Percentiles rank a stretch among this genome's conserved stretches.
Conservation (phyloP, 2,888 invertebrate genomes). For the Helobdella robusta region DNA sequence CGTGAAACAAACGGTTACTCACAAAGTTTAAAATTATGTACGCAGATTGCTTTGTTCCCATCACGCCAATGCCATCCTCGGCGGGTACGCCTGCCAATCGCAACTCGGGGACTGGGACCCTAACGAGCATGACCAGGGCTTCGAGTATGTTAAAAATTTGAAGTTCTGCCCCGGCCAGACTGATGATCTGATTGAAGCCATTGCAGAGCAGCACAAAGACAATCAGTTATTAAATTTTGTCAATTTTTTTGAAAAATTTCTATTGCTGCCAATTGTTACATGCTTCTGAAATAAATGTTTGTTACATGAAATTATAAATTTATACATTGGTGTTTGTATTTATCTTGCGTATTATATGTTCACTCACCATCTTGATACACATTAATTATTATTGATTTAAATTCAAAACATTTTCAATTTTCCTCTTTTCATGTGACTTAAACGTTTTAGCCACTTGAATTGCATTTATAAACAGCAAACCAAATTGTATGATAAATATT, state of each 20-base stretch:
- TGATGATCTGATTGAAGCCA: conserved; percentile 81
- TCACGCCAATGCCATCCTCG: conserved; percentile 86
- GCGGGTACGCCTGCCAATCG: conserved; percentile 82
- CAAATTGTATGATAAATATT: too few species aligned
- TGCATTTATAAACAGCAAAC: too few species aligned
- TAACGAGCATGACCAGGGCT: conserved; percentile 53
- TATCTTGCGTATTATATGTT: too few species aligned
- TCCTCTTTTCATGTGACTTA: neutral
- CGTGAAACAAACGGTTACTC: too few species aligned
- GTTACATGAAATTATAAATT: too few species aligned
- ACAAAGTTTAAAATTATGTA: too few species aligned
- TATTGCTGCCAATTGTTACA: too few species aligned
- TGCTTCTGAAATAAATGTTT: too few species aligned
- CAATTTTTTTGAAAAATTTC: neutral
- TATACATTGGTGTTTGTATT: too few species aligned
- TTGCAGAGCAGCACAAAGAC: conserved; percentile 80
- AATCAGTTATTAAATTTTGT: conserved; percentile 52
- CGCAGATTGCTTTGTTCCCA: conserved; percentile 87
- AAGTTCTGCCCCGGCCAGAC: conserved; percentile 85
- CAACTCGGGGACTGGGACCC: conserved; percentile 87
- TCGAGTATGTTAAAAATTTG: conserved; percentile 73
- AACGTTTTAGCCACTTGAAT: too few species aligned
- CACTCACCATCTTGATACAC: too few species aligned
- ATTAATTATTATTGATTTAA: too few species aligned
- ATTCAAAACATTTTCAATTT: neutral